phyloP scores from a whole-genome alignment of 2,797 vertebrate genomes.

The Parauchenoglanis ngamensis region DNA sequence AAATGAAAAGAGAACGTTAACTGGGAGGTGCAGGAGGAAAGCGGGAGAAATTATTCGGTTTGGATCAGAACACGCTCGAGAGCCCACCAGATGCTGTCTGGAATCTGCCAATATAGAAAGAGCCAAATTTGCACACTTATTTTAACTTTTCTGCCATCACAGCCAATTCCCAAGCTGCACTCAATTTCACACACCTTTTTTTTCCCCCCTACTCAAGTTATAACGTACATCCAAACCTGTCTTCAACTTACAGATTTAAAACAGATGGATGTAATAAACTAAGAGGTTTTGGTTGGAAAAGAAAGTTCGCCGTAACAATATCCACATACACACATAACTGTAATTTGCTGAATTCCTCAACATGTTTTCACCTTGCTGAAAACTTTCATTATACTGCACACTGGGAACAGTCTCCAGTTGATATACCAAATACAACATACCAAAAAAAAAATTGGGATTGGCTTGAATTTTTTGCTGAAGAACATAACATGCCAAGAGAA shows the following conservation, averaged over 20 bases:
- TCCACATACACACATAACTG: neutral
- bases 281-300: slow-evolving; percentile 14
- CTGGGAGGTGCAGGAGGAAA: neutral
- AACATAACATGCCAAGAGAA: neutral
- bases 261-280: slow-evolving; percentile 38
- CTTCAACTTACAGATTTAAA: slow-evolving; percentile 21
- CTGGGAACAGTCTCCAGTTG: neutral
- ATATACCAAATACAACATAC: neutral
- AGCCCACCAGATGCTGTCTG: slow-evolving; percentile 80
- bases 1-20: slow-evolving; percentile 41
- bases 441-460: neutral
- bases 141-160: slow-evolving; percentile 30
- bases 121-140: slow-evolving; percentile 50
- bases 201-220: neutral
- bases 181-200: slow-evolving; percentile 17
- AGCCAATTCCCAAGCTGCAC: slow-evolving; percentile 21
- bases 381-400: neutral
- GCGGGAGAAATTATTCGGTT: slow-evolving; percentile 68
- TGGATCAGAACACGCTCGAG: slow-evolving; percentile 73
- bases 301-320: neutral
- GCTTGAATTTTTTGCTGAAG: neutral
- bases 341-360: slow-evolving; percentile 18
- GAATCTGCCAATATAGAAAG: slow-evolving; percentile 74
- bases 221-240: slow-evolving; percentile 19
- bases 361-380: slow-evolving; percentile 13